phyloP scores from a whole-genome alignment of 2,888 invertebrate genomes.

The Petrophora chlorosata region DNA sequence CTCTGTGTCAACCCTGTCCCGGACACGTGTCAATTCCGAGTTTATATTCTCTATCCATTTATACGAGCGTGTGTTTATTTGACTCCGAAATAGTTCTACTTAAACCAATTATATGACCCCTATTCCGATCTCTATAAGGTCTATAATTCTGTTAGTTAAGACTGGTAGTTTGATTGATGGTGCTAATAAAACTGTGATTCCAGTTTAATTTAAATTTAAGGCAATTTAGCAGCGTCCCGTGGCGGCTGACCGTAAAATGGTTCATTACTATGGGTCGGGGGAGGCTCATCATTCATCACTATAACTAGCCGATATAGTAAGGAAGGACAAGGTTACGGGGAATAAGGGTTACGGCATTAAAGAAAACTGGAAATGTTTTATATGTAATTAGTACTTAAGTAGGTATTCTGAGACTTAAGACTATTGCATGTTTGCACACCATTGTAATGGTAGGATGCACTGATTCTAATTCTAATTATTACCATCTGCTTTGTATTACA shows the following conservation, averaged over 20 bases:
- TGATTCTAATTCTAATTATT: too few relatives aligned
- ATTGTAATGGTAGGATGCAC: too few relatives aligned
- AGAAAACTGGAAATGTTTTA: background rate
- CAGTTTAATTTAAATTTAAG: conserved; percentile 83
- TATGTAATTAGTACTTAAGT: background rate
- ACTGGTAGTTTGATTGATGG: conserved; percentile 79
- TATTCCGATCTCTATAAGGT: conserved; percentile 47
- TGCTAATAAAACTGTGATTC: conserved; percentile 82
- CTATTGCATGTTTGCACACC: too few relatives aligned
- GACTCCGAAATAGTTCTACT: conserved; percentile 68
- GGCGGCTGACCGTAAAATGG: conserved; percentile 77
- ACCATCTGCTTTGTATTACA: too few relatives aligned
- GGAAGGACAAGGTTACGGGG: conserved; percentile 3
- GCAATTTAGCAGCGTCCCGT: conserved; percentile 76
- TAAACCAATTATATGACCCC: conserved; percentile 48
- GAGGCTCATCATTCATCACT: conserved; percentile 62
- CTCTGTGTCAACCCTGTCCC: conserved; percentile 51
- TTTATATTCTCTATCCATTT: conserved; percentile 77
- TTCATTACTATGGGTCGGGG: conserved; percentile 60
- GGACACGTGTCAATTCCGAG: conserved; percentile 72
- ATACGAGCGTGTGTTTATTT: conserved; percentile 79
- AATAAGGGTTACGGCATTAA: background rate
- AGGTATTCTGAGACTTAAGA: too few relatives aligned
- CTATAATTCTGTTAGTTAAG: conserved; percentile 47
- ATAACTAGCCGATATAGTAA: conserved; percentile 12